phyloP scores from a whole-genome alignment of 2,888 invertebrate genomes.

The Anodontia alba region DNA sequence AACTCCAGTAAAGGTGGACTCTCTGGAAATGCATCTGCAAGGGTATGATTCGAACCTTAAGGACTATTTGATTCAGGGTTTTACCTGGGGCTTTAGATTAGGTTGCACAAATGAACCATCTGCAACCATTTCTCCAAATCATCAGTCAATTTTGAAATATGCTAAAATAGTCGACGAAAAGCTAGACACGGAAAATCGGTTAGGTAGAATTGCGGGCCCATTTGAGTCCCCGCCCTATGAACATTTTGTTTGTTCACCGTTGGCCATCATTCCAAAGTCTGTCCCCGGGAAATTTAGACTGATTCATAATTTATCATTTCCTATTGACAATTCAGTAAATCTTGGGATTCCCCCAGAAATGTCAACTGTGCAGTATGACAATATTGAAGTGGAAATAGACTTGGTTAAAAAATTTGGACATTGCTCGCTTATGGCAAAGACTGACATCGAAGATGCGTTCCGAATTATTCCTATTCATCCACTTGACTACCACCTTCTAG shows the following conservation, averaged over 20 bases:
- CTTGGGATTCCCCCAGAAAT: conserved; percentile 22
- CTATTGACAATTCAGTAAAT: conserved; percentile 27
- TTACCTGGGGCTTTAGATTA: conserved; percentile 2
- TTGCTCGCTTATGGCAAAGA: conserved; percentile 34
- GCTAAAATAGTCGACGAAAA: conserved; percentile 18
- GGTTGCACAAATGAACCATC: not conserved
- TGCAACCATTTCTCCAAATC: not conserved
- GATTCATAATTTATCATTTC: conserved; percentile 41
- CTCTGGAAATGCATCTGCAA: not conserved
- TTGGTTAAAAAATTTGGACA: conserved; percentile 26
- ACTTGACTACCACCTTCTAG: conserved; percentile 30
- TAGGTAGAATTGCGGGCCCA: conserved; percentile 25
- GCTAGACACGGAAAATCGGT: conserved; percentile 17
- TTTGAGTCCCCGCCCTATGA: conserved; percentile 28
- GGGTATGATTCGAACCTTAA: not conserved
- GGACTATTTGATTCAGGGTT: conserved; percentile 6
- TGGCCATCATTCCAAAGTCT: conserved; percentile 36
- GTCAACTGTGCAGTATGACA: conserved; percentile 36
- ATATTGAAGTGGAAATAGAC: conserved; percentile 26
- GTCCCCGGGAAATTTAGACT: conserved; percentile 26
- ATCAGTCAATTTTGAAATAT: conserved; percentile 24
- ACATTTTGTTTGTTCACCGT: conserved; percentile 30
- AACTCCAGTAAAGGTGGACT: conserved; percentile 4
- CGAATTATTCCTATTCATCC: conserved; percentile 33
- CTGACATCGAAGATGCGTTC: conserved; percentile 46